Percentiles rank a stretch among this genome's conserved stretches.
These are phyloP conservation scores for Drosophila nikananu DNA, from an alignment of 1,140 invertebrate genomes.

Conservation along the genomic window DNA sequence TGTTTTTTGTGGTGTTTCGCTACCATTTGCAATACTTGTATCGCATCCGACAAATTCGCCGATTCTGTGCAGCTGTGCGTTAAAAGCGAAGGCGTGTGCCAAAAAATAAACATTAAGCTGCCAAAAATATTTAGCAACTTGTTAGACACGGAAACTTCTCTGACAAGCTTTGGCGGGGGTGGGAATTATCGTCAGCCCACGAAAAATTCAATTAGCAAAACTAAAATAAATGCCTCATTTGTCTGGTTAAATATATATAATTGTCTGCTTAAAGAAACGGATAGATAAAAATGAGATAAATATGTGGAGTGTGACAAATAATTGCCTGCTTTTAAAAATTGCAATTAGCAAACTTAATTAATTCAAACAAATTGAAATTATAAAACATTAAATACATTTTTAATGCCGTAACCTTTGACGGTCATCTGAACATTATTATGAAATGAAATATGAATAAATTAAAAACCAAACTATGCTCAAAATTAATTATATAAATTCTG, in stretches of 20 bases:
- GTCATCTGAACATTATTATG: not conserved
- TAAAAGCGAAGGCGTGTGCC: conserved; percentile 56
- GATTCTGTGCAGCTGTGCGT: conserved; percentile 36
- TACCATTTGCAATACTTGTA: conserved; percentile 28
- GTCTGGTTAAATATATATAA: conserved; percentile 10
- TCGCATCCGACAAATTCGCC: conserved; percentile 44
- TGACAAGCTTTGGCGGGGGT: not conserved
- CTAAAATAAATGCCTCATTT: conserved; percentile 13
- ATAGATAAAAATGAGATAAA: not conserved
- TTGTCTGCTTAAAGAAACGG: not conserved
- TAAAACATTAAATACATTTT: not conserved
- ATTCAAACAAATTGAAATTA: not conserved
- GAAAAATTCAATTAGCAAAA: conserved; percentile 10
- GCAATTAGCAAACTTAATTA: conserved; percentile 4
- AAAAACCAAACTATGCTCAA: not conserved
- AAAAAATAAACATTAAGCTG: conserved; percentile 45
- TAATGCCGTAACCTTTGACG: not conserved
- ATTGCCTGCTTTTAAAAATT: not conserved
- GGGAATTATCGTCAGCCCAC: conserved; percentile 6
- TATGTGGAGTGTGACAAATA: conserved; percentile 3
- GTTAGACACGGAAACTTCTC: conserved; percentile 35
- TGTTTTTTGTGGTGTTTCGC: conserved; percentile 9
- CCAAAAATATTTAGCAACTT: conserved; percentile 53
- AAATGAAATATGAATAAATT: not conserved
- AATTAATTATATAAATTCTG: not conserved